phyloP scores from a whole-genome alignment of 2,113 vertebrate species.

The Gobius niger region DNA sequence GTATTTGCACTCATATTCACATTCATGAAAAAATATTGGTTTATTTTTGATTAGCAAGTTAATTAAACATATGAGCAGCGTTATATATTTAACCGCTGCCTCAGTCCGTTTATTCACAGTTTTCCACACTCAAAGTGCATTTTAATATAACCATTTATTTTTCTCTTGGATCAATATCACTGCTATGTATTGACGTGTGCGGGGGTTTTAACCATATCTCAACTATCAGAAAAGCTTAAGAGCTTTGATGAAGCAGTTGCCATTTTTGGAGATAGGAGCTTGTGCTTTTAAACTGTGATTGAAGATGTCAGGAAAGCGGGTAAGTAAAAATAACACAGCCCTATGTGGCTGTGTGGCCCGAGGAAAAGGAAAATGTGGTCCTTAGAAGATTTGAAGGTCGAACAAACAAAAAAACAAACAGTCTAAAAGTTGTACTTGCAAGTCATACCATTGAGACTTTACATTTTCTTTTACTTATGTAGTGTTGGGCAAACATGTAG shows the following conservation, averaged over 20 bases:
- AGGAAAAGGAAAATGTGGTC: background rate
- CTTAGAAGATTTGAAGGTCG: constrained; percentile 4
- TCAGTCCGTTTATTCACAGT: background rate
- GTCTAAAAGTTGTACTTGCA: background rate
- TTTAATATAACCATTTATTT: background rate
- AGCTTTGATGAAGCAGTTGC: constrained; percentile 3
- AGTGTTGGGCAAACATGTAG: too few species aligned
- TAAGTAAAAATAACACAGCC: background rate
- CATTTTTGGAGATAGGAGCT: background rate
- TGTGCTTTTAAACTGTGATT: background rate
- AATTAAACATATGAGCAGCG: too few species aligned
- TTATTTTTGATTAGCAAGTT: too few species aligned
- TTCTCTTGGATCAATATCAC: background rate
- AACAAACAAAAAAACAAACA: background rate
- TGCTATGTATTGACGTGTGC: background rate
- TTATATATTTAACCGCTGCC: too few species aligned
- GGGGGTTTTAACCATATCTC: constrained; percentile 1
- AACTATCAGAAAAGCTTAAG: background rate
- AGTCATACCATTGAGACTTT: too few species aligned
- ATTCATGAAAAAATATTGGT: too few species aligned
- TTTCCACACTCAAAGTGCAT: background rate
- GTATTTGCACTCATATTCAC: too few species aligned
- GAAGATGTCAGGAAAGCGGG: background rate
- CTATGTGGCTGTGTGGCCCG: constrained; percentile 2
- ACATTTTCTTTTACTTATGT: too few species aligned